Evolutionary conservation across 2,113 vertebrate genomes (phyloP), one percentile per base, ranked within the genome.

Genomic region (Lampris megalopsis): DNA sequence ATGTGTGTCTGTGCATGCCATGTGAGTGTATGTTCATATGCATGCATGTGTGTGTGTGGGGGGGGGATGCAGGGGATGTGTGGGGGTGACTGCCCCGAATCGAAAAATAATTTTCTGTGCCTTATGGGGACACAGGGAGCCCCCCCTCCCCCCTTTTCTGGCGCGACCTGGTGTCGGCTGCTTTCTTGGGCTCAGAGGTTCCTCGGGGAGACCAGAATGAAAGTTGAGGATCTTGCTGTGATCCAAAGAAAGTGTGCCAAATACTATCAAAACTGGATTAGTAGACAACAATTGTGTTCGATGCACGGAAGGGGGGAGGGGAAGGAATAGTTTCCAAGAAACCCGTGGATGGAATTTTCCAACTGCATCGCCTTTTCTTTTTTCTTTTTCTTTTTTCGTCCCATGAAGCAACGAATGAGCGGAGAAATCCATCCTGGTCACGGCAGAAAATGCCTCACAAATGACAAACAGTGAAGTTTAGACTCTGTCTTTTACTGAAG

Each of bases 211-310:
- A 93, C 89, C 90, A 94, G 92, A 94, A 94, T 93, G 93, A 91
- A 93, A 93, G 92, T 91, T 75, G 89, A 92, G 92, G 89, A 93
- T 94, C 93, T 94, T 82, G 92, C 94, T 95, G 94, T 93, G 93
- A 93, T 91, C 88, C 92, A 94, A 94, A 94, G 92, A 94, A 94
- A 93, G 89, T 94, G 93, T 95, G 93, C 94, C 94, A 94, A 94
- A 94, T 93, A 93, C 93, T 95, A 95, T 95, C 93, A 95, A 94
- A 94, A 92, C 90, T 92, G 93, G 93, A 95, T 95, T 94, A 94
- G 92, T 83, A 90, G 89, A 93, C 85, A 86, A 93, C 93, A 94
- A 92, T 94, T 91, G 93, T 91, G 91, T 91, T 91, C 83, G 84
- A 93, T 93, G 92, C 91, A 92, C 81, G 69, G 88, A 80, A 77